Evolutionary conservation across 2,888 invertebrate genomes (phyloP).

Genomic region (Leptinotarsa juncta): DNA sequence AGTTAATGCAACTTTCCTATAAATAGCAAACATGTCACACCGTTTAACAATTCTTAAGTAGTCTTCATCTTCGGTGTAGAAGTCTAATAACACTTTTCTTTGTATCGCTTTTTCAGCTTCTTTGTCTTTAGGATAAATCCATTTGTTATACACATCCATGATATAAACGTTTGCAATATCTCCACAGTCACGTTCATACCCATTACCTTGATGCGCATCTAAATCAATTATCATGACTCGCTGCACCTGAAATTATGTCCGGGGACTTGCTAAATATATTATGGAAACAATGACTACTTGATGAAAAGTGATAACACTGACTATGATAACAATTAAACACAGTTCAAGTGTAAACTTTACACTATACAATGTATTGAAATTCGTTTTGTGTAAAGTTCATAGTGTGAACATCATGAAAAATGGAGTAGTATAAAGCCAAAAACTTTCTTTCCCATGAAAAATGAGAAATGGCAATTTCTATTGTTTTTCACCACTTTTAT

Average conservation of each 20-base stretch:
- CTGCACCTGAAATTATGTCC: constrained; percentile 61
- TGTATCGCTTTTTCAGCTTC: constrained; percentile 79
- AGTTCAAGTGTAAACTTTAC: no score
- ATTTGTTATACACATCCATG: constrained; percentile 85
- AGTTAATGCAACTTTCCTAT: background rate
- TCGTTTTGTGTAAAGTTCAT: no score
- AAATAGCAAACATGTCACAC: constrained; percentile 65
- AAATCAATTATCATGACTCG: constrained; percentile 89
- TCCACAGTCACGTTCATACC: constrained; percentile 85
- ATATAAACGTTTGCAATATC: constrained; percentile 81
- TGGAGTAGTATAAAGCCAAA: no score
- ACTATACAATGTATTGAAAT: no score
- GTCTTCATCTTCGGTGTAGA: constrained; percentile 73
- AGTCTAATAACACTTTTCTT: constrained; percentile 75
- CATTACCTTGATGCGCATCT: constrained; percentile 95
- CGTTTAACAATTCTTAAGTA: constrained; percentile 76
- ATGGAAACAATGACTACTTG: background rate
- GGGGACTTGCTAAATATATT: background rate
- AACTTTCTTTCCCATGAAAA: no score
- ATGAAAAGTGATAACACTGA: background rate
- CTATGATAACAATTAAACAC: background rate
- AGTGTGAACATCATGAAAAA: no score
- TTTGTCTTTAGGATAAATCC: constrained; percentile 84
- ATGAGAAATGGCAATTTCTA: no score
- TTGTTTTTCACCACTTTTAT: no score